Evolutionary conservation across 2,113 vertebrate genomes (phyloP).

Genomic region (Illadopsis cleaveri): DNA sequence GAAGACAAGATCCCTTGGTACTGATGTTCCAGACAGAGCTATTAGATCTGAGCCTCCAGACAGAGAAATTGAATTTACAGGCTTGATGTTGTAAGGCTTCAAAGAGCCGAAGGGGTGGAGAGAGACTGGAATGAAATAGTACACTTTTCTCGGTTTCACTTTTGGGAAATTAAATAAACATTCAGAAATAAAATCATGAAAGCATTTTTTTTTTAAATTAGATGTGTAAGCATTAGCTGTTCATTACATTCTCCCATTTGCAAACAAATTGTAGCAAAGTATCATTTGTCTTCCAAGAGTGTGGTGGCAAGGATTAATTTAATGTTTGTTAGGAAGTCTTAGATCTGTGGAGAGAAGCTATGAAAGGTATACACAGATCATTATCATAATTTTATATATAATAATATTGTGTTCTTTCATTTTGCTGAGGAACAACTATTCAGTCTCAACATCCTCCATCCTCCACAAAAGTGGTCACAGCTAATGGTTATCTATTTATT

Average conservation of each 20-base stretch:
- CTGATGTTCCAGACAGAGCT: slow-evolving; percentile 47
- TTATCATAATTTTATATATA: neutral
- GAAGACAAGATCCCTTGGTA: slow-evolving; percentile 3
- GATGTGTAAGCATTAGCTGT: neutral
- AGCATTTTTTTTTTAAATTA: neutral
- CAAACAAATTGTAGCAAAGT: neutral
- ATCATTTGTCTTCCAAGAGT: neutral
- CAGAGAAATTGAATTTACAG: slow-evolving; percentile 31
- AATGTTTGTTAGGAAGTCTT: neutral
- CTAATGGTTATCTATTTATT: neutral
- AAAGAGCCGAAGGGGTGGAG: neutral
- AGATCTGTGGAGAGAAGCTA: neutral
- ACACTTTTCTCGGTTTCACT: neutral
- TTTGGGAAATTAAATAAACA: slow-evolving; percentile 42
- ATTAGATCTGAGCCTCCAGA: slow-evolving; percentile 35
- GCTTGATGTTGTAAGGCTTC: neutral
- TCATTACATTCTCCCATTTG: slow-evolving; percentile 13
- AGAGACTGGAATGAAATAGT: neutral
- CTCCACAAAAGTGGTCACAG: neutral
- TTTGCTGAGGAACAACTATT: neutral
- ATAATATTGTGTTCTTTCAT: neutral
- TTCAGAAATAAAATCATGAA: slow-evolving; percentile 28
- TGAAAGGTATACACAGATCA: neutral
- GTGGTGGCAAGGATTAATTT: neutral
- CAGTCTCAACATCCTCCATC: neutral